Percentiles rank a stretch among this genome's conserved stretches.
phyloP scores from a whole-genome alignment of 1,140 invertebrate genomes.

The Heliconius himera region DNA sequence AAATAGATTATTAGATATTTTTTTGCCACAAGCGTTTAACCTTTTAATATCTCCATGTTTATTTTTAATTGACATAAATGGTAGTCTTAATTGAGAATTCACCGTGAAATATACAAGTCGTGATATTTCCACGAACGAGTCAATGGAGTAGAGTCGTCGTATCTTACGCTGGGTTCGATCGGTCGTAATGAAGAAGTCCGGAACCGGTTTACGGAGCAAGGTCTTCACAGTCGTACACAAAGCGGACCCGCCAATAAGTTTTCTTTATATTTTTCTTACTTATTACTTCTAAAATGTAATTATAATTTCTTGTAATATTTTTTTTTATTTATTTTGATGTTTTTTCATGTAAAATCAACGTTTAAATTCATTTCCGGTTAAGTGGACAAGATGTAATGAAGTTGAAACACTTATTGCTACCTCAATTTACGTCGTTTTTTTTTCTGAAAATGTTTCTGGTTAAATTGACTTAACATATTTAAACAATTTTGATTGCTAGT shows the following conservation, averaged over 20 bases:
- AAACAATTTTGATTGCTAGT: too few relatives aligned
- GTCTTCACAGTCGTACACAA: conserved; percentile 42
- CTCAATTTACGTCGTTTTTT: too few relatives aligned
- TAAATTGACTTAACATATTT: too few relatives aligned
- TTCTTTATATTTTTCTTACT: conserved; percentile 10
- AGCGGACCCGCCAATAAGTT: conserved; percentile 26
- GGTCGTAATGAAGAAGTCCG: conserved; percentile 59
- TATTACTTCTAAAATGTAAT: neutral
- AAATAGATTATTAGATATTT: neutral
- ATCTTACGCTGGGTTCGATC: conserved; percentile 48
- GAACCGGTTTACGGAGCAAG: conserved; percentile 61
- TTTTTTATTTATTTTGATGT: neutral
- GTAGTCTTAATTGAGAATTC: conserved; percentile 36
- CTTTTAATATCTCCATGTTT: neutral
- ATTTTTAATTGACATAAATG: conserved; percentile 29
- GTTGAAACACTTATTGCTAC: neutral
- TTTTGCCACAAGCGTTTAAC: neutral
- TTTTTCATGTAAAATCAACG: neutral
- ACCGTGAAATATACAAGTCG: conserved; percentile 45
- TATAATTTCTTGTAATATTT: neutral
- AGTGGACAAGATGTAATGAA: neutral
- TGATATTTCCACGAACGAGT: conserved; percentile 41
- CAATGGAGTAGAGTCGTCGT: conserved; percentile 44
- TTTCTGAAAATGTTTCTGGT: too few relatives aligned
- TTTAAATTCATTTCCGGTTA: neutral